These are phyloP conservation scores for Drosophila ezoana DNA, from an alignment of 2,888 invertebrate genomes.

Conservation along the genomic window DNA sequence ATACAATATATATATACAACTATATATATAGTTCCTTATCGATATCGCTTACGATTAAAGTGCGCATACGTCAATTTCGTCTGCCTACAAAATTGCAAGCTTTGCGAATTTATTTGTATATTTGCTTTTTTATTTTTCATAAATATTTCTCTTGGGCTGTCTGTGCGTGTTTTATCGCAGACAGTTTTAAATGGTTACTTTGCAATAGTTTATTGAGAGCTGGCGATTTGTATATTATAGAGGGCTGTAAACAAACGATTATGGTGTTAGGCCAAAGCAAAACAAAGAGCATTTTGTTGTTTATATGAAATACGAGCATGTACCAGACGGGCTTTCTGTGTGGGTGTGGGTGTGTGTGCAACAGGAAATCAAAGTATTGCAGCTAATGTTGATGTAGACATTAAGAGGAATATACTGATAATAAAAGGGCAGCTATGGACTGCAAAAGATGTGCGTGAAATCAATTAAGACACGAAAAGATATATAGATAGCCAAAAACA, in stretches of 20 bases:
- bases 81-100: slow-evolving; percentile 20
- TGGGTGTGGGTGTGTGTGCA: not conserved
- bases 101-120: slow-evolving; percentile 37
- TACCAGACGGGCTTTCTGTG: not conserved
- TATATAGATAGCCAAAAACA: not conserved
- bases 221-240: slow-evolving; percentile 40
- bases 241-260: slow-evolving; percentile 59
- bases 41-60: slow-evolving; percentile 22
- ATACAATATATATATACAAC: not conserved
- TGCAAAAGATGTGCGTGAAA: not conserved
- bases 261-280: slow-evolving; percentile 18
- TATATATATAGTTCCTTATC: slow-evolving; percentile 17
- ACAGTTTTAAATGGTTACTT: slow-evolving; percentile 11
- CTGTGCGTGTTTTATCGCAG: slow-evolving; percentile 1
- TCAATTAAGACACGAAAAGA: not conserved
- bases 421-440: not conserved
- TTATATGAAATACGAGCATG: slow-evolving; percentile 44
- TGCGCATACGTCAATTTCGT: slow-evolving; percentile 45
- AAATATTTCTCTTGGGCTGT: slow-evolving; percentile 1
- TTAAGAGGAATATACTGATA: not conserved
- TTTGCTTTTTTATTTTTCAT: not conserved
- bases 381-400: not conserved
- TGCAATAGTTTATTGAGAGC: slow-evolving; percentile 34
- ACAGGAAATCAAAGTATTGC: slow-evolving; percentile 15
- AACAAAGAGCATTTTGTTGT: slow-evolving; percentile 25